Percentiles rank a stretch among this genome's conserved stretches.
These are phyloP conservation scores for Myripristis jacobus DNA, from an alignment of 2,797 vertebrate species.

Conservation along the genomic window DNA sequence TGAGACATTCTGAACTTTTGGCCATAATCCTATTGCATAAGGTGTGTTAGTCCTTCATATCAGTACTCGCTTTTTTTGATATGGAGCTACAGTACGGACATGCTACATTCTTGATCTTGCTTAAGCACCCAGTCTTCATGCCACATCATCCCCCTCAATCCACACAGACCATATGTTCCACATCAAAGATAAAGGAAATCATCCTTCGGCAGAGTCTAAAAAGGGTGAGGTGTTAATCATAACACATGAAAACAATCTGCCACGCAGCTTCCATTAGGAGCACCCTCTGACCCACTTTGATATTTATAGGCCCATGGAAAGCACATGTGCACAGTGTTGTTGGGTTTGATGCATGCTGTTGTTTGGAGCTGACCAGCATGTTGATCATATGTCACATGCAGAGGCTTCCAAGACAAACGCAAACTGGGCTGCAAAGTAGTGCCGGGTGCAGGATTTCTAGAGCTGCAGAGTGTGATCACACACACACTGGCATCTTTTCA, in stretches of 20 bases:
- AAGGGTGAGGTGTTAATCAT: slow-evolving; percentile 47
- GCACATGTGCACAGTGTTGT: slow-evolving; percentile 37
- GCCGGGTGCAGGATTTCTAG: neutral
- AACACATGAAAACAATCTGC: slow-evolving; percentile 59
- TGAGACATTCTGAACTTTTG: neutral
- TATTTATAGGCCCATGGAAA: slow-evolving; percentile 75
- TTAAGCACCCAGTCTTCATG: neutral
- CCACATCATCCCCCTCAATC: slow-evolving; percentile 33
- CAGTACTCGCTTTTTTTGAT: too few species aligned
- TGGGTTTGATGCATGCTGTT: slow-evolving; percentile 34
- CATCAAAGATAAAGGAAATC: slow-evolving; percentile 46
- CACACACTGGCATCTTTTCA: slow-evolving; percentile 1
- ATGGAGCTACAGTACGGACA: neutral
- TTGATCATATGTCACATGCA: slow-evolving; percentile 47
- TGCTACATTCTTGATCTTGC: slow-evolving; percentile 35
- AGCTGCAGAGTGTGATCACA: neutral
- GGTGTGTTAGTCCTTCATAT: neutral
- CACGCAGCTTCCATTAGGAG: slow-evolving; percentile 45
- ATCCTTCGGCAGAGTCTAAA: slow-evolving; percentile 48
- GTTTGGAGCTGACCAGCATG: slow-evolving; percentile 32
- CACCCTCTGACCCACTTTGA: slow-evolving; percentile 75
- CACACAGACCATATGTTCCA: slow-evolving; percentile 60
- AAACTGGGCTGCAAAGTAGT: slow-evolving; percentile 52
- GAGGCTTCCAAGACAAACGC: slow-evolving; percentile 52
- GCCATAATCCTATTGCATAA: neutral